phyloP scores from a whole-genome alignment of 1,140 invertebrate genomes.

The Ectropis grisescens region DNA sequence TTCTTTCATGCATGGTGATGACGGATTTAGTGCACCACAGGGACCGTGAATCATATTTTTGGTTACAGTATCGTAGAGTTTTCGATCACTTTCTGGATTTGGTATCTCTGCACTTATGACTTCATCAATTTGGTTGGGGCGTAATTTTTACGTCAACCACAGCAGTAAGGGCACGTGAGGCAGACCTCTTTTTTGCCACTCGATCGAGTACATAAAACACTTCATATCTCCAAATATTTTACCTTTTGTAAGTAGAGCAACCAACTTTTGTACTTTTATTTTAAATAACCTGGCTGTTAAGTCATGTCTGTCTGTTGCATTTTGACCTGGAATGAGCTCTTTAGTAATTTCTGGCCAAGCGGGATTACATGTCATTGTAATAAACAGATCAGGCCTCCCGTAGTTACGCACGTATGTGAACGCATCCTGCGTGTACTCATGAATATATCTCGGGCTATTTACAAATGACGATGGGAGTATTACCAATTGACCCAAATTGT shows the following conservation, averaged over 20 bases:
- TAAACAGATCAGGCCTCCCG: conserved; percentile 31
- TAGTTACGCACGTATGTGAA: conserved; percentile 61
- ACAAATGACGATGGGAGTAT: conserved; percentile 56
- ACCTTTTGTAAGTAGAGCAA: conserved; percentile 14
- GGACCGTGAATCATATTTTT: conserved; percentile 8
- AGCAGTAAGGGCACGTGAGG: conserved; percentile 5
- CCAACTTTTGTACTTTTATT: conserved; percentile 14
- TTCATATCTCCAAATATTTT: conserved; percentile 12
- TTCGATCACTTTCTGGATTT: conserved; percentile 1
- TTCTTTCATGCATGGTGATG: conserved; percentile 7
- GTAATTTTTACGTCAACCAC: conserved; percentile 6
- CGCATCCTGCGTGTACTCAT: conserved; percentile 62
- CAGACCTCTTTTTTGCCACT: conserved; percentile 7
- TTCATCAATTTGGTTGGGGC: conserved; percentile 6
- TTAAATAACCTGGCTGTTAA: conserved; percentile 11
- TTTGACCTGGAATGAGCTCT: conserved; percentile 10
- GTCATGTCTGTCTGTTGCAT: conserved; percentile 12
- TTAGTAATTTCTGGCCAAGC: conserved; percentile 11
- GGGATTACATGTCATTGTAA: conserved; percentile 24
- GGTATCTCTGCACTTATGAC: conserved; percentile 5
- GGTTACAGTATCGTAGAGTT: conserved; percentile 2
- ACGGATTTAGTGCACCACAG: conserved; percentile 4
- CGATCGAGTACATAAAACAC: conserved; percentile 8
- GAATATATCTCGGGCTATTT: conserved; percentile 59
- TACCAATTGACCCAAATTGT: conserved; percentile 32